Conservation (phyloP, 1,140 invertebrate genomes). For the Trialeurodes vaporariorum region DNA sequence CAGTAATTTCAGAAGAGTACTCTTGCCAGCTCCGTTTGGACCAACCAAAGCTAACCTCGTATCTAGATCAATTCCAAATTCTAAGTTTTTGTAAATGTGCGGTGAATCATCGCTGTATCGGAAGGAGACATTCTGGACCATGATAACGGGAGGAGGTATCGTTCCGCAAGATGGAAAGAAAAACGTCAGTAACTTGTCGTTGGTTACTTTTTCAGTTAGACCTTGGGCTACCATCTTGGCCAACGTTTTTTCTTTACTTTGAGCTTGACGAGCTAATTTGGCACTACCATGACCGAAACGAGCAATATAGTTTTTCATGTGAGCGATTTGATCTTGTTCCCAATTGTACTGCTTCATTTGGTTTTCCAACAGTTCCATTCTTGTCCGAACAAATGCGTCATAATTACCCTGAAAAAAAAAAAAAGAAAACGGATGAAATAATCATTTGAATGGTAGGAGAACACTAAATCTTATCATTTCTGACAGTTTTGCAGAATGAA, state of each 20-base stretch:
- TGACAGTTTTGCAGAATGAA: too few relatives aligned
- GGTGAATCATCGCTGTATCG: constrained; percentile 77
- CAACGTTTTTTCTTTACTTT: constrained; percentile 98
- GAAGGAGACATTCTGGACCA: constrained; percentile 97
- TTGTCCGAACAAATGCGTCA: constrained; percentile 85
- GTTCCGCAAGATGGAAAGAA: constrained; percentile 94
- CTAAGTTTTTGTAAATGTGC: constrained; percentile 93
- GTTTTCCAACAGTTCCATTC: constrained; percentile 92
- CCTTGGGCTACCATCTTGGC: constrained; percentile 98
- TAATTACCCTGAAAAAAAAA: constrained; percentile 61
- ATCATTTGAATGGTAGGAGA: too few relatives aligned
- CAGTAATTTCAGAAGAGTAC: constrained; percentile 89
- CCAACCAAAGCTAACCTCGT: constrained; percentile 94
- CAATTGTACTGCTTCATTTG: constrained; percentile 99
- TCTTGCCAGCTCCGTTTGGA: constrained; percentile 98
- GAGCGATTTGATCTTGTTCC: constrained; percentile 98
- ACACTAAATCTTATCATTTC: too few relatives aligned
- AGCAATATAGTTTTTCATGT: constrained; percentile 99
- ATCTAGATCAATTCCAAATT: constrained; percentile 98
- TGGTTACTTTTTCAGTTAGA: constrained; percentile 83
- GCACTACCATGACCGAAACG: constrained; percentile 98
- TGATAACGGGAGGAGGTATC: constrained; percentile 96
- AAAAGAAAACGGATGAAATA: too few relatives aligned
- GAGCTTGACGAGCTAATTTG: constrained; percentile 94
- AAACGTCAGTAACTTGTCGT: constrained; percentile 84